These are phyloP conservation scores for Dryas iulia DNA, from an alignment of 1,140 invertebrate genomes.

Conservation along the genomic window DNA sequence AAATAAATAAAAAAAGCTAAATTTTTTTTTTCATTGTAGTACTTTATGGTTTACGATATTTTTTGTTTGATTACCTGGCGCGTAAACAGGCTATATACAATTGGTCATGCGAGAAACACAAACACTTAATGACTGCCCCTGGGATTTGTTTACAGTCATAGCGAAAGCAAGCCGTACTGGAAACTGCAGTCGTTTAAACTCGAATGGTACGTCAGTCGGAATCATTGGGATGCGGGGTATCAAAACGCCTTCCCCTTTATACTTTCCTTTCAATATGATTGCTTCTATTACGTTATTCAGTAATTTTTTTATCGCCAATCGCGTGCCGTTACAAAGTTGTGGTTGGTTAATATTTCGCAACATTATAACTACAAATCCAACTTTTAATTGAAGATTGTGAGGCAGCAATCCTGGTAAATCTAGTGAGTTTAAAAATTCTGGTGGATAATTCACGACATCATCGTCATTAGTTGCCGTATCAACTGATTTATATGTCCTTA, in stretches of 20 bases:
- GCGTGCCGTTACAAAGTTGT: conserved; percentile 73
- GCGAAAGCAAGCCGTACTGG: conserved; percentile 78
- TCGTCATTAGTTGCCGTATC: conserved; percentile 38
- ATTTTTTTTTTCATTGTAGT: too few relatives aligned
- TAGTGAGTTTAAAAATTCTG: conserved; percentile 70
- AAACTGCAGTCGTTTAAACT: too few relatives aligned
- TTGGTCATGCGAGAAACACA: conserved; percentile 70
- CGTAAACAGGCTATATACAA: conserved; percentile 66
- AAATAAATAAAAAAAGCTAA: too few relatives aligned
- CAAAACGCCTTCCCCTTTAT: conserved; percentile 63
- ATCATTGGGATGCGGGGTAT: conserved; percentile 64
- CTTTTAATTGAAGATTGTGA: conserved; percentile 64
- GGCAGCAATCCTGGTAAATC: conserved; percentile 64
- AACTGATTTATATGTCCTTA: too few relatives aligned
- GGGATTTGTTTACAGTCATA: conserved; percentile 55
- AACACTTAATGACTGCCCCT: conserved; percentile 66
- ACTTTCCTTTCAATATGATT: conserved; percentile 56
- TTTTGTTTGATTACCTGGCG: too few relatives aligned
- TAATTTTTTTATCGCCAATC: conserved; percentile 53
- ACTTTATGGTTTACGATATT: too few relatives aligned
- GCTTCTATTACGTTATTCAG: conserved; percentile 57
- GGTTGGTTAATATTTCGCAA: conserved; percentile 69
- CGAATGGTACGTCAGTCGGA: conserved; percentile 52
- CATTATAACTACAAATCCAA: conserved; percentile 68
- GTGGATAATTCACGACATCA: conserved; percentile 51